Evolutionary conservation across 2,797 vertebrate genomes (phyloP).

Genomic region (Protonibea diacanthus): DNA sequence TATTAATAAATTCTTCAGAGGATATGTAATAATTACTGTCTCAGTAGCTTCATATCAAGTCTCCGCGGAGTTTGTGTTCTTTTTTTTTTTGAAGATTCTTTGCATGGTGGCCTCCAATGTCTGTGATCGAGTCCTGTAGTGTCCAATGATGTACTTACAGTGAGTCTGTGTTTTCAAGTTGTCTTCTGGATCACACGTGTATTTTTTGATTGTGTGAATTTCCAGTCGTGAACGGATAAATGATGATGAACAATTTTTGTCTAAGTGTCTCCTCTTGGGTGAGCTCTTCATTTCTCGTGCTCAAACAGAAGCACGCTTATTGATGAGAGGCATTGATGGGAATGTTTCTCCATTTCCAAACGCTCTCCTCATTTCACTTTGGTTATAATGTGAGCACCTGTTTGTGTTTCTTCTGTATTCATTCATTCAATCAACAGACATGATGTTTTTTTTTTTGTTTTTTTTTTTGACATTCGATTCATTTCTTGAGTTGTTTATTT

Average conservation of each 20-base stretch:
- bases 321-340: neutral
- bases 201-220: neutral
- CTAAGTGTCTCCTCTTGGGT: neutral
- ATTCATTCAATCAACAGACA: neutral
- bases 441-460: neutral
- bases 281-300: neutral
- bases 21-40: conserved; percentile 9
- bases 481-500: conserved; percentile 9
- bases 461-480: neutral
- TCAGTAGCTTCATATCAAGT: neutral
- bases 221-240: neutral
- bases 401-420: neutral
- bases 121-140: neutral
- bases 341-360: neutral
- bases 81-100: neutral
- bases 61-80: conserved; percentile 1
- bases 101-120: neutral
- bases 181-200: neutral
- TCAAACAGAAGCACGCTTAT: neutral
- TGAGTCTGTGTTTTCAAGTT: neutral
- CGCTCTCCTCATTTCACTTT: neutral
- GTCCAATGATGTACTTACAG: neutral
- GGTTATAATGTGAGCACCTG: neutral
- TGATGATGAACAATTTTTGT: neutral
- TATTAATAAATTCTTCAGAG: conserved; percentile 13